phyloP scores from a whole-genome alignment of 2,113 vertebrate genomes.

The Muntiacus muntjak region DNA sequence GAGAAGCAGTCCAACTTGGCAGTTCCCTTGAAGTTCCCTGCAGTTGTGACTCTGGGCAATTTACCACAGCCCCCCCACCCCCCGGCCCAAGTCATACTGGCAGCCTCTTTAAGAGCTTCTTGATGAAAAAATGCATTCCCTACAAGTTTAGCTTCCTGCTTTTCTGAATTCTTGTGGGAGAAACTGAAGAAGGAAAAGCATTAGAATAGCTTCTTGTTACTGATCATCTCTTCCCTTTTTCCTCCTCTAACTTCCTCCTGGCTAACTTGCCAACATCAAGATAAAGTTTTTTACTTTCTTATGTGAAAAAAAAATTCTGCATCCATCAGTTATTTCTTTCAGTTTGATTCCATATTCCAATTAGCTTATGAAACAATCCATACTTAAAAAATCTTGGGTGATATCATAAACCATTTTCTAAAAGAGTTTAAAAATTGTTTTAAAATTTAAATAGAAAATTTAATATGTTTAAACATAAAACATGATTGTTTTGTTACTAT shows the following conservation, averaged over 20 bases:
- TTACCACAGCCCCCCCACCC: accelerated
- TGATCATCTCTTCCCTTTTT: not conserved
- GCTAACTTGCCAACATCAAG: not conserved
- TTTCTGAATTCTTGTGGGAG: not conserved
- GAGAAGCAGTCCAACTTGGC: not conserved
- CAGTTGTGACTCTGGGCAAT: not conserved
- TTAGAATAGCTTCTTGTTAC: not conserved
- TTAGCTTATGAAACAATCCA: not conserved
- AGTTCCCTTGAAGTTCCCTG: not conserved
- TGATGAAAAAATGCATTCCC: not conserved
- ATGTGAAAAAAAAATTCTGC: not conserved
- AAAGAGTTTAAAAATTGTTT: not conserved
- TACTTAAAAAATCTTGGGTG: not conserved
- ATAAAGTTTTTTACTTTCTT: not conserved
- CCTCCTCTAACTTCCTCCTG: not conserved
- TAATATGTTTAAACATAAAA: not conserved
- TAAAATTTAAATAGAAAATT: not conserved
- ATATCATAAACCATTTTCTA: not conserved
- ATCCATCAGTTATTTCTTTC: not conserved
- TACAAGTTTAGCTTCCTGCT: not conserved
- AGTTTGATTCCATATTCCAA: not conserved
- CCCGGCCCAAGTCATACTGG: not conserved
- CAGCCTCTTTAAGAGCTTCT: not conserved
- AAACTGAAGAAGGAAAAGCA: not conserved
- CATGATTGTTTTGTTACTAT: not conserved